phyloP scores from a whole-genome alignment of 2,113 vertebrate species.

The Sylvia atricapilla region DNA sequence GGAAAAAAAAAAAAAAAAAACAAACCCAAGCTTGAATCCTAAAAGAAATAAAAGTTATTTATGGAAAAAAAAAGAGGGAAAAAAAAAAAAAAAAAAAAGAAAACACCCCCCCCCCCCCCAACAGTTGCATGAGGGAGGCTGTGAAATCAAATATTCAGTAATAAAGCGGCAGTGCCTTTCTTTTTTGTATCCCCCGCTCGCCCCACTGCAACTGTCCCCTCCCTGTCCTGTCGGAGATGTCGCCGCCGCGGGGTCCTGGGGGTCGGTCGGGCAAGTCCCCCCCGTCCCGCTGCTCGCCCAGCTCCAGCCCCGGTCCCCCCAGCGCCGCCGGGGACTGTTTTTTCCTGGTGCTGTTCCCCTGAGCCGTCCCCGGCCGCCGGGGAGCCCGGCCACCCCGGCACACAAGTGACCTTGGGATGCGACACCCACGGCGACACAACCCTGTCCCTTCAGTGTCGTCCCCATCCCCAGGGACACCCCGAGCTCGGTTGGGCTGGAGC shows the following conservation, averaged over 20 bases:
- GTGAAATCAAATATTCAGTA: conserved; percentile 83
- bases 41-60: background rate
- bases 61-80: background rate
- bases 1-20: conserved; percentile 18
- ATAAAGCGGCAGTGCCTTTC: conserved; percentile 96
- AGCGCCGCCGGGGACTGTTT: background rate
- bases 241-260: background rate
- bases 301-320: background rate
- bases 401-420: conserved; percentile 19
- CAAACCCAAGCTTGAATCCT: background rate
- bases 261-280: background rate
- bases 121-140: conserved; percentile 85
- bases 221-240: background rate
- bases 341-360: conserved; percentile 17
- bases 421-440: background rate
- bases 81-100: conserved; percentile 26
- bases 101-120: background rate
- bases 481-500: background rate
- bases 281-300: background rate
- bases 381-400: background rate
- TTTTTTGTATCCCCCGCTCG: conserved; percentile 82
- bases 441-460: background rate
- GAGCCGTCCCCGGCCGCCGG: background rate
- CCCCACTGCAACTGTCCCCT: conserved; percentile 70
- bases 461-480: background rate